phyloP scores from a whole-genome alignment of 2,113 vertebrate species.

The Ptilonorhynchus violaceus region DNA sequence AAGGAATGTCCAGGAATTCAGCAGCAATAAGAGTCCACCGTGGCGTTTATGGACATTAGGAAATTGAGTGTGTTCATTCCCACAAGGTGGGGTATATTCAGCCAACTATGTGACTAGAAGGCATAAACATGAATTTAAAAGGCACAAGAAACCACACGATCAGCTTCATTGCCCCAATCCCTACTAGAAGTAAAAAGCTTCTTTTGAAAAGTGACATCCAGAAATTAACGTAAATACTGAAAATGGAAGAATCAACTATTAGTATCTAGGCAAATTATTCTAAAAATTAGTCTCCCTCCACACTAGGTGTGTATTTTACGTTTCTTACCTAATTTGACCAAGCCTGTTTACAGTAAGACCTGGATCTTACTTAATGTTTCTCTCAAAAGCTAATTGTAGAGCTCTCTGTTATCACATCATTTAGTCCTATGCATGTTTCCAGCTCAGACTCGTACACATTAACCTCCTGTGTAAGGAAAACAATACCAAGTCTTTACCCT shows the following conservation, averaged over 20 bases:
- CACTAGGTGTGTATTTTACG: neutral
- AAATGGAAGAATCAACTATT: neutral
- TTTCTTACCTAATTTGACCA: neutral
- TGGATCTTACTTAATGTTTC: neutral
- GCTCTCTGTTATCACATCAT: neutral
- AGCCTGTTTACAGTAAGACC: neutral
- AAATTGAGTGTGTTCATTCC: neutral
- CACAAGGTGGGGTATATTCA: neutral
- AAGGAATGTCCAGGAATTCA: neutral
- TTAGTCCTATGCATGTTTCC: neutral
- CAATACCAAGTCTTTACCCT: neutral
- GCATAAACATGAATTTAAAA: neutral
- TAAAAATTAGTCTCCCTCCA: neutral
- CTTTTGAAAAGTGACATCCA: neutral
- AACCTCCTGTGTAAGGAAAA: neutral
- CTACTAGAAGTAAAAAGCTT: neutral
- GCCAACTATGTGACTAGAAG: neutral
- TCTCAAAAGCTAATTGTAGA: neutral
- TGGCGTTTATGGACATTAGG: neutral
- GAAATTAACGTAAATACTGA: neutral
- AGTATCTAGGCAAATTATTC: neutral
- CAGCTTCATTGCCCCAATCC: neutral
- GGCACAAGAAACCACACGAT: neutral
- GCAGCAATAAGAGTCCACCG: neutral
- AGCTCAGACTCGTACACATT: neutral